Base-by-base conservation (phyloP, 2,888 invertebrate species). In the Polylopha cassiicola region DNA sequence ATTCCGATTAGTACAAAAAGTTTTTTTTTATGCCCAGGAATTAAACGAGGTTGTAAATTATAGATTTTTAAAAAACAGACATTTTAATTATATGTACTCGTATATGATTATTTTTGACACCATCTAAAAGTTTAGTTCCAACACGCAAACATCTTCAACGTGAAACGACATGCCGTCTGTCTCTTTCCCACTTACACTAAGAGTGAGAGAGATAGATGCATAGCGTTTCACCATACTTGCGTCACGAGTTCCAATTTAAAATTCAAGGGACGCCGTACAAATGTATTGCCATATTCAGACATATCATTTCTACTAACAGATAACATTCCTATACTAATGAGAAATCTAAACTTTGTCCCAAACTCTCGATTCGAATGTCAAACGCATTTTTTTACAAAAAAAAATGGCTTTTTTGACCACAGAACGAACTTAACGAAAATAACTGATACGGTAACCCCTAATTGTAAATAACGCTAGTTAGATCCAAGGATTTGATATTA, bases 231-330 rank as follows among this genome's bases (percentile, higher is more conserved):
- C n/a, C n/a, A n/a, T n/a, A n/a, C n/a, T n/a, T n/a, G n/a, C n/a
- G n/a, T n/a, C n/a, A n/a, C n/a, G 7, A 8, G 14, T 24, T 18
- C n/a, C 24, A 4, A 13, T 13, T 23, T 37, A 16, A 10, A 16
- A 22, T 14, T 13, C 24, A 3, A 7, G 1, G 16, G 29, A 24
- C 27, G 24, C 53, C 53, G 71, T 75, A 73, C 73, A 73, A 73
- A 62, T 55, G 48, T 62, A 69, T 72, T 75, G 81, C 82, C 81
- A 82, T 81, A 80, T 65, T 58, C 45, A 76, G 53, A 82, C 80
- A 81, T 81, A 81, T 79, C 79, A 77, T 60, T 69, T 64, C 53
- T 68, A 72, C 68, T 72, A 67, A 77, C 73, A 27, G 36, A n/a
- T 23, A n/a, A 50, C 52, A 80, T 81, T 81, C 80, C 82, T 67